Base-by-base conservation (phyloP, 53 echinoderm and acorn worm species). In the Crossaster papposus region DNA sequence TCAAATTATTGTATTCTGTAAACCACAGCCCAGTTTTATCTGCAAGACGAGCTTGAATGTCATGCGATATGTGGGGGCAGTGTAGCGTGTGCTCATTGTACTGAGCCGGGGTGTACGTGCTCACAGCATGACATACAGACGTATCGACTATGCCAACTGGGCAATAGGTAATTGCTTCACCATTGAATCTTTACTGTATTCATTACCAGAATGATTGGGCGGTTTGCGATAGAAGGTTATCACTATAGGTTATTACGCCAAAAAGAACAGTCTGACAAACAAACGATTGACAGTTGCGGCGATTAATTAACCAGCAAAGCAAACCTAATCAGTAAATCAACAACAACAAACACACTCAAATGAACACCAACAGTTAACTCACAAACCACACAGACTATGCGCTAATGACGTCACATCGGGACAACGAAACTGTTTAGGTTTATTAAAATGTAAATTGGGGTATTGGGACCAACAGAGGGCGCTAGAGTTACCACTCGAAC, bases 41-140 rank as follows among this genome's bases (percentile, higher is more conserved):
- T 77, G 33, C 4, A 31, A n/a, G 87, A 87, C 23, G 87, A 87
- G 36, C 77, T 54, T 14, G 37, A 63, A n/a, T 87, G 87, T 22
- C 55, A 87, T 37, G 17, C 4, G 23, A 77, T 87, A 31, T 87
- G 87, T 17, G 87, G 76, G 33, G 87, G 7, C 20, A 58, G 77
- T 6, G 34, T 87, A 14, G 75, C 54, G 35, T 87, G 87, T 15
- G 87, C 87, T 28, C 77, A 87, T 77, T 87, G 87, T 36, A 1
- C 1, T 15, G 13, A 87, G 62, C 77, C 62, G 4, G 18, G 30
- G 1, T 87, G 87, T 34, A 28, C 76, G 29, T 87, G 87, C 76
- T 58, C 75, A 2, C 35, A 14, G 36, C 24, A 32, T 2, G 38
- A 53, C 1, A 28, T 87, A n/a, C 0, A 36, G 7, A 52, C 87